Percentiles rank a stretch among this genome's conserved stretches.
These are phyloP conservation scores for Diloba caeruleocephala DNA, from an alignment of 2,888 invertebrate species.

Conservation along the genomic window DNA sequence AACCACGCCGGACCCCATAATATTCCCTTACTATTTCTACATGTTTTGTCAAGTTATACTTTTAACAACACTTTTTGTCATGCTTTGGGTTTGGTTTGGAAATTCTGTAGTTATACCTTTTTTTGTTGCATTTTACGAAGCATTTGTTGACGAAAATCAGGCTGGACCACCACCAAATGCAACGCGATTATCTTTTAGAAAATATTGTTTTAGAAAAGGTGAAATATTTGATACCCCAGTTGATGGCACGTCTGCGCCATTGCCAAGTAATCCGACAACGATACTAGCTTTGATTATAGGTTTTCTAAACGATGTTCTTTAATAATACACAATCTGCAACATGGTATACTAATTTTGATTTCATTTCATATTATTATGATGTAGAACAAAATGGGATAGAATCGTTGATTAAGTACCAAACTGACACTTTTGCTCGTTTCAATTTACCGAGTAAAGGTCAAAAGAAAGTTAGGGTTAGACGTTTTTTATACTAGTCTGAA, in stretches of 20 bases:
- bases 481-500: no score
- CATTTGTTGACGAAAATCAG: slow-evolving; percentile 38
- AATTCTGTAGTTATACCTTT: slow-evolving; percentile 68
- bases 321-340: slow-evolving; percentile 36
- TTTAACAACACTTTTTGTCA: slow-evolving; percentile 63
- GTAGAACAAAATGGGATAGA: no score
- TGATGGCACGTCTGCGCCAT: slow-evolving; percentile 40
- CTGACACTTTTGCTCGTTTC: no score
- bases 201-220: slow-evolving; percentile 80
- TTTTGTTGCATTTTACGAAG: slow-evolving; percentile 61
- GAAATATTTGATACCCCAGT: slow-evolving; percentile 74
- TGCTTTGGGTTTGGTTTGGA: slow-evolving; percentile 73
- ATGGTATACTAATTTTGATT: slow-evolving; percentile 5
- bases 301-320: slow-evolving; percentile 30
- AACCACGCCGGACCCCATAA: slow-evolving; percentile 74
- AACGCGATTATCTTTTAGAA: slow-evolving; percentile 62
- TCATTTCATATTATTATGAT: neutral
- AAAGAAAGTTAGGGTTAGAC: no score
- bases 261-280: slow-evolving; percentile 9
- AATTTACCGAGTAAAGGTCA: no score
- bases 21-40: slow-evolving; percentile 82
- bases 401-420: no score
- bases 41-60: slow-evolving; percentile 78
- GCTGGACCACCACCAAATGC: neutral
- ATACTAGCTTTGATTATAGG: slow-evolving; percentile 21